A percentile compares a stretch with the other conserved stretches of the same genome.
phyloP scores from a whole-genome alignment of 2,888 invertebrate genomes.

The Drosophila gaucha region DNA sequence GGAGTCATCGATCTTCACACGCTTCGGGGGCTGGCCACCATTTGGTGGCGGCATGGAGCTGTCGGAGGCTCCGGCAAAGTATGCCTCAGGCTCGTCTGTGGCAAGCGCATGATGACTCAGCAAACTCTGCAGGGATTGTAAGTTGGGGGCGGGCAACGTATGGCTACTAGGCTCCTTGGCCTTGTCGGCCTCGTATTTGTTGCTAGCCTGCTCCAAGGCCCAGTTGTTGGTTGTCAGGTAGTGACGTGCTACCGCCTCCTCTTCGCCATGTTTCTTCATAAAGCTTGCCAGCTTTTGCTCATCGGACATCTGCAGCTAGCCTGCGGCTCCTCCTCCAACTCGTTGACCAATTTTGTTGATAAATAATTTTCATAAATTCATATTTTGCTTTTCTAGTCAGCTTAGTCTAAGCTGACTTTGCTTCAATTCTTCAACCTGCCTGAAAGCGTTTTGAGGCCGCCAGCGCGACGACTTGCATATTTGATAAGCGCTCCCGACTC shows the following conservation, averaged over 20 bases:
- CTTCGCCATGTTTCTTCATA: constrained; percentile 59
- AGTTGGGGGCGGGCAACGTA: neutral
- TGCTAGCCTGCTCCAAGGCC: constrained; percentile 55
- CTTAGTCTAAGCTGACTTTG: constrained; percentile 32
- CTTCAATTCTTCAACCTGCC: constrained; percentile 12
- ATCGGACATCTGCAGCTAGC: constrained; percentile 61
- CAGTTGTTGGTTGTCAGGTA: constrained; percentile 57
- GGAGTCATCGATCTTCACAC: constrained; percentile 46
- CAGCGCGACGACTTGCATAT: constrained; percentile 37
- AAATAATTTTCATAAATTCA: constrained; percentile 20
- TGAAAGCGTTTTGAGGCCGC: neutral
- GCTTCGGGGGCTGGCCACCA: constrained; percentile 16
- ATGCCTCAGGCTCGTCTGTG: constrained; percentile 12
- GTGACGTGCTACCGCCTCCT: constrained; percentile 49
- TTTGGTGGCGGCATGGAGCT: constrained; percentile 18
- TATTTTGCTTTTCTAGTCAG: constrained; percentile 16
- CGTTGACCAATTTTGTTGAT: constrained; percentile 29
- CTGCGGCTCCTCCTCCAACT: constrained; percentile 15
- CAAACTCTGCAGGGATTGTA: constrained; percentile 35
- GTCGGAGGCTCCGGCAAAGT: constrained; percentile 34
- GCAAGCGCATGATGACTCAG: constrained; percentile 9
- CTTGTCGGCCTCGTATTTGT: constrained; percentile 50
- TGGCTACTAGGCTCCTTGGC: constrained; percentile 6
- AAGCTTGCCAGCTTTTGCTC: constrained; percentile 65
- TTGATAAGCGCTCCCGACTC: constrained; percentile 19